Percentiles rank a stretch among this genome's conserved stretches.
phyloP scores from a whole-genome alignment of 2,113 vertebrate species.

The Peromyscus leucopus region DNA sequence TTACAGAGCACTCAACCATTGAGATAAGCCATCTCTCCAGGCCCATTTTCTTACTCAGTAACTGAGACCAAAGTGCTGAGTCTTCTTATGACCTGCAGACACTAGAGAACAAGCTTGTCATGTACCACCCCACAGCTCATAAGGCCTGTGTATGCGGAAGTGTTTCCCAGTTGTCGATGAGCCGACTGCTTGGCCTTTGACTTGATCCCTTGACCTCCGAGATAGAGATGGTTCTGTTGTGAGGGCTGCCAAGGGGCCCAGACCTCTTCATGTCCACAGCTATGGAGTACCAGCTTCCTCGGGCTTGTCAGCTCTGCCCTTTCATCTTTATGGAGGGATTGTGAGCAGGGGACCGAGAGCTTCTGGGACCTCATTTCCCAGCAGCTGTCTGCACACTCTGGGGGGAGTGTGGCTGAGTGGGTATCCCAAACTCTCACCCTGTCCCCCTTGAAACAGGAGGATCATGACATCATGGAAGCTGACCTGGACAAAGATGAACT shows the following conservation, averaged over 20 bases:
- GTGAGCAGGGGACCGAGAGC: not conserved
- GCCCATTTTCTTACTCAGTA: not conserved
- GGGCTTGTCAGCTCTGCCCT: not conserved
- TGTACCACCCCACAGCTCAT: accelerated
- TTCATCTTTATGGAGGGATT: not conserved
- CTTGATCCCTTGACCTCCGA: not conserved
- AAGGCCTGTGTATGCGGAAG: accelerated
- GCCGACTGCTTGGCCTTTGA: not conserved
- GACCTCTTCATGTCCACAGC: not conserved
- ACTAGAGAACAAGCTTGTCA: not conserved
- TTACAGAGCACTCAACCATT: not conserved
- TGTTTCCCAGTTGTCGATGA: not conserved
- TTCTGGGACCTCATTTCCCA: not conserved
- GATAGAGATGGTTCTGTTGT: not conserved
- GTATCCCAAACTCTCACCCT: not conserved
- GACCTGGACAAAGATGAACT: slow-evolving; percentile 95
- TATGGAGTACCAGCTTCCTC: no score
- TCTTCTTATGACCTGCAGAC: not conserved
- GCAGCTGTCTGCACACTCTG: not conserved
- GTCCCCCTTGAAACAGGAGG: slow-evolving; percentile 84
- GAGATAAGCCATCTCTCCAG: not conserved
- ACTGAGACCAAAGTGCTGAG: not conserved
- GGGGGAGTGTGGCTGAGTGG: not conserved
- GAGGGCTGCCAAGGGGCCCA: not conserved
- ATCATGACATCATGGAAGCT: slow-evolving; percentile 92